A percentile compares a stretch with the other conserved stretches of the same genome.
Conservation (phyloP, 2,888 invertebrate species). For the Zygaena filipendulae region DNA sequence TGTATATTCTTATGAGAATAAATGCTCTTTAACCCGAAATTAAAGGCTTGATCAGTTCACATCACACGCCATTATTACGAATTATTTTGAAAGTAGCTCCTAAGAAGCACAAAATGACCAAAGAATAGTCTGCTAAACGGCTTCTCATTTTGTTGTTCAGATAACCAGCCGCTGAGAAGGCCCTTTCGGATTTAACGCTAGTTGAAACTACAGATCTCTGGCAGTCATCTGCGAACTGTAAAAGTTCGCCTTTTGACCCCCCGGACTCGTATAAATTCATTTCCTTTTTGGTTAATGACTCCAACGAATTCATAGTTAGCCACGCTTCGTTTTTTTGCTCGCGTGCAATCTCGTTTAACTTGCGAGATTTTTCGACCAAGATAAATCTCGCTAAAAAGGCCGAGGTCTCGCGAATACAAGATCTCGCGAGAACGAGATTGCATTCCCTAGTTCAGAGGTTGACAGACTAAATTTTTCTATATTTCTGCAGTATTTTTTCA, state of each 20-base stretch:
- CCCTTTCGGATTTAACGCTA: conserved; percentile 16
- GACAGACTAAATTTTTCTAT: no score
- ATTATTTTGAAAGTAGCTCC: conserved; percentile 15
- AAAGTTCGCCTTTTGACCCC: conserved; percentile 5
- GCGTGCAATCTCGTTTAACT: no score
- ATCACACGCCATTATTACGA: conserved; percentile 5
- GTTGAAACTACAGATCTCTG: conserved; percentile 13
- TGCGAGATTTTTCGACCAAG: no score
- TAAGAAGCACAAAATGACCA: conserved; percentile 14
- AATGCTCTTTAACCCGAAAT: no score
- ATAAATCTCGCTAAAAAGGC: no score
- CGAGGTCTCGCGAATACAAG: no score
- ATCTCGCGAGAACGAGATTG: no score
- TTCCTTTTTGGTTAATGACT: conserved; percentile 5
- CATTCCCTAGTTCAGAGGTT: no score
- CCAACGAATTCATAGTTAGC: conserved; percentile 4
- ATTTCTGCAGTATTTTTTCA: no score
- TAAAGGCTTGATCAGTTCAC: conserved; percentile 4
- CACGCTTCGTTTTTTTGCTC: no score
- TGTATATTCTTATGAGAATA: no score
- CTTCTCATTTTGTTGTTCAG: conserved; percentile 13
- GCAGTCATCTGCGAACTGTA: conserved; percentile 13
- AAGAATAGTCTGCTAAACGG: conserved; percentile 11
- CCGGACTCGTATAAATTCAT: conserved; percentile 6
- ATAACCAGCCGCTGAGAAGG: conserved; percentile 15